Percentiles rank a stretch among this genome's conserved stretches.
Evolutionary conservation across 2,797 vertebrate species (phyloP).

Genomic region (Momotus momota): DNA sequence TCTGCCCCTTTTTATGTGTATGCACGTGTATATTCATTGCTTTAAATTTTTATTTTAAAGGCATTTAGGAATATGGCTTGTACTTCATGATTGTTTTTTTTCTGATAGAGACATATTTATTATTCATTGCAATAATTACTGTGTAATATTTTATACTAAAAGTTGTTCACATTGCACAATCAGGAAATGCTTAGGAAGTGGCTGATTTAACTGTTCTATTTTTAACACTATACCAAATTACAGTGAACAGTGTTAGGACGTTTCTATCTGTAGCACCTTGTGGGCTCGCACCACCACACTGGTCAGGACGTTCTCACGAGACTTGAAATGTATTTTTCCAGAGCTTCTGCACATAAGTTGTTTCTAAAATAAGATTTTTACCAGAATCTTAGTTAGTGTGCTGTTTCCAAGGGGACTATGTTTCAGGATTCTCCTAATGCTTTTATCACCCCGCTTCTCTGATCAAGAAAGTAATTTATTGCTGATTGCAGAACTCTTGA

Average conservation of each 20-base stretch:
- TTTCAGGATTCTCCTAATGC: constrained; percentile 75
- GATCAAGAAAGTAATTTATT: constrained; percentile 82
- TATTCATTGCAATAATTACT: constrained; percentile 72
- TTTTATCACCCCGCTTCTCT: constrained; percentile 78
- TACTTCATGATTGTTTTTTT: constrained; percentile 45
- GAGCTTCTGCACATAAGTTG: constrained; percentile 28
- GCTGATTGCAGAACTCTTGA: constrained; percentile 84
- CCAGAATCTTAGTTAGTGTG: constrained; percentile 52
- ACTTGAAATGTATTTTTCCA: constrained; percentile 56
- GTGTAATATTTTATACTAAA: constrained; percentile 68
- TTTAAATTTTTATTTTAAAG: constrained; percentile 64
- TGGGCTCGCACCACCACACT: background rate
- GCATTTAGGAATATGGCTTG: constrained; percentile 40
- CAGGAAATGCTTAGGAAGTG: constrained; percentile 60
- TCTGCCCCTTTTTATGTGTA: constrained; percentile 2
- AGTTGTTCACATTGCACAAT: constrained; percentile 61
- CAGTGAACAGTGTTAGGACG: background rate
- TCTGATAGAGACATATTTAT: constrained; percentile 49
- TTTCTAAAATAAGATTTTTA: constrained; percentile 57
- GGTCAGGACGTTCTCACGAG: constrained; percentile 70
- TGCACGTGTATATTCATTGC: background rate
- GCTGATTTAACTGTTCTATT: constrained; percentile 67
- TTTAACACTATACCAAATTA: constrained; percentile 21
- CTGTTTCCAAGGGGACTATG: constrained; percentile 72
- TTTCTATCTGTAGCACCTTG: background rate